A percentile compares a stretch with the other conserved stretches of the same genome.
Conservation (phyloP, 1,140 invertebrate species). For the Drosophila neocordata region DNA sequence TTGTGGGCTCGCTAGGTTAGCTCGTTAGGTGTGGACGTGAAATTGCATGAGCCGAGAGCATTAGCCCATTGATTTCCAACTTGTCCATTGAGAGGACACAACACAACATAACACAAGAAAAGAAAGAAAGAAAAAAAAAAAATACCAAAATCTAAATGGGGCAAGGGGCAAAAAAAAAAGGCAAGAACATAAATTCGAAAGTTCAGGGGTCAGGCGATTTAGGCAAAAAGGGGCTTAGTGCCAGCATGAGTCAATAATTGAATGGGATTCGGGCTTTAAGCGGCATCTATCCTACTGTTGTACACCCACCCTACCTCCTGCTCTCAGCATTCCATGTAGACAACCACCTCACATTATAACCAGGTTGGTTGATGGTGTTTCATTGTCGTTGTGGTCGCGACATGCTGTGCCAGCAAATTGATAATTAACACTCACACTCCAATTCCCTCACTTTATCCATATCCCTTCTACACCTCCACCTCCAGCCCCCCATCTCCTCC, state of each 20-base stretch:
- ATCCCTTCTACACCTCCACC: background rate
- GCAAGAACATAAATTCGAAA: background rate
- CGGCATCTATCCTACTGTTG: background rate
- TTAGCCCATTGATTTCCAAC: conserved; percentile 73
- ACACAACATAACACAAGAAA: conserved; percentile 34
- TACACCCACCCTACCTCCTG: background rate
- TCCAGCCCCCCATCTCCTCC: background rate
- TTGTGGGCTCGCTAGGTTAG: conserved; percentile 27
- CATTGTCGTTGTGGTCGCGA: conserved; percentile 76
- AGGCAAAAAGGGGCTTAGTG: conserved; percentile 65
- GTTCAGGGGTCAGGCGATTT: conserved; percentile 27
- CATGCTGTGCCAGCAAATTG: conserved; percentile 71
- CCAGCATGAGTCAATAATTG: conserved; percentile 80
- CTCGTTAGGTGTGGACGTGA: conserved; percentile 57
- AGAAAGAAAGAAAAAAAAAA: background rate
- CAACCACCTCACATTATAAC: background rate
- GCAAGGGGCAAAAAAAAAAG: too few species aligned
- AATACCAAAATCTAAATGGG: background rate
- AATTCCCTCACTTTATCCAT: background rate
- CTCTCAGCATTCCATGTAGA: conserved; percentile 7
- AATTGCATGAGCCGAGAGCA: conserved; percentile 72
- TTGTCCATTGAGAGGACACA: conserved; percentile 24
- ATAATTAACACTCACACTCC: conserved; percentile 69
- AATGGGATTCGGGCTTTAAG: conserved; percentile 51
- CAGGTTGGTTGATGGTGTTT: conserved; percentile 63